Evolutionary conservation across 2,888 invertebrate genomes (phyloP).

Genomic region (Torymus tubicola): DNA sequence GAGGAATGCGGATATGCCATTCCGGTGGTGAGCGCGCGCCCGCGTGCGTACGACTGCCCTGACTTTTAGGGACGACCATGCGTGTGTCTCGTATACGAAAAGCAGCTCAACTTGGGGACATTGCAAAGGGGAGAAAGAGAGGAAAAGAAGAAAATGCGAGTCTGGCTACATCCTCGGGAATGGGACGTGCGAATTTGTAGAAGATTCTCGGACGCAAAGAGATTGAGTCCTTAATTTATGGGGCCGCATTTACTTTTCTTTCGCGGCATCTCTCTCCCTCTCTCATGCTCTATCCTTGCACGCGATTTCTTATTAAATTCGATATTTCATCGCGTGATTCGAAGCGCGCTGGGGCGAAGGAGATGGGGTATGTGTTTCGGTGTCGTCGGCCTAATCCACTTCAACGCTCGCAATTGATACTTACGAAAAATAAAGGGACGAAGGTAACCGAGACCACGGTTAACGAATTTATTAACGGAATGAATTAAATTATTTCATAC

Average conservation of each 20-base stretch:
- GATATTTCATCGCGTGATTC: conserved; percentile 46
- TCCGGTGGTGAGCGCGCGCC: background rate
- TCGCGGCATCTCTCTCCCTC: background rate
- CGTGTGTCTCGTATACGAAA: conserved; percentile 36
- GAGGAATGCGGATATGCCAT: background rate
- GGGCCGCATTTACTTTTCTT: conserved; percentile 39
- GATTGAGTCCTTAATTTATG: conserved; percentile 55
- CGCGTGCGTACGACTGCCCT: background rate
- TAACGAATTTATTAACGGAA: no score
- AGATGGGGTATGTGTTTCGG: background rate
- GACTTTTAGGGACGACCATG: conserved; percentile 5
- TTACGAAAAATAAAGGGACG: conserved; percentile 7
- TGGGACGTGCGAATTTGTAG: conserved; percentile 45
- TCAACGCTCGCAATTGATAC: conserved; percentile 22
- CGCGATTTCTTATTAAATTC: conserved; percentile 46
- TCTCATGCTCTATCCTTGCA: background rate
- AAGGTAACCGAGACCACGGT: background rate
- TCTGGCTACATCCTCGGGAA: conserved; percentile 44
- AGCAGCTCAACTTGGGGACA: background rate
- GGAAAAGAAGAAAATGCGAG: conserved; percentile 36
- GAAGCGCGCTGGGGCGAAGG: background rate
- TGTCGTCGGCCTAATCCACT: conserved; percentile 23
- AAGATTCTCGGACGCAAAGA: conserved; percentile 47
- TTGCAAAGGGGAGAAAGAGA: background rate
- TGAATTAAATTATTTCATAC: no score